phyloP scores from a whole-genome alignment of 2,888 invertebrate species.

The Oscheius onirici region DNA sequence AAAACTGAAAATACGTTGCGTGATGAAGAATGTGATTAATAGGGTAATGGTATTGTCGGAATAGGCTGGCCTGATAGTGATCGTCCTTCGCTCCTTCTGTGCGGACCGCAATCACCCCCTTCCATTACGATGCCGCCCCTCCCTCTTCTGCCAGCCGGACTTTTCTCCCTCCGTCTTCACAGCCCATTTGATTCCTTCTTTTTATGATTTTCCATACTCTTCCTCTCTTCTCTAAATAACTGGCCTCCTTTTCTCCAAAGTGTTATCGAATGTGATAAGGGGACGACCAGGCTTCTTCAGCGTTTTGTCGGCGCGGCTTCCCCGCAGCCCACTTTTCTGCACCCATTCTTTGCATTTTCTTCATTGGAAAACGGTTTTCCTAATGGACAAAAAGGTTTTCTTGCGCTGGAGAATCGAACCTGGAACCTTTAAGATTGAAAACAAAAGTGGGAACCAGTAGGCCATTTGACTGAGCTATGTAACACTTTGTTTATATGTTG shows the following conservation, averaged over 20 bases:
- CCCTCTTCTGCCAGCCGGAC: neutral
- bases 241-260: neutral
- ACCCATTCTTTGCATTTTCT: conserved; percentile 4
- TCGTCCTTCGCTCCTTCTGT: conserved; percentile 21
- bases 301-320: neutral
- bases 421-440: neutral
- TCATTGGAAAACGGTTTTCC: too few species aligned
- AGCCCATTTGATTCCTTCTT: too few species aligned
- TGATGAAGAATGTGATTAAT: neutral
- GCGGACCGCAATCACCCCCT: conserved; percentile 24
- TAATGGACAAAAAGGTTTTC: too few species aligned
- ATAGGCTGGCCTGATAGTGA: conserved; percentile 15
- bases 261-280: conserved; percentile 25
- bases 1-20: too few species aligned
- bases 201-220: too few species aligned
- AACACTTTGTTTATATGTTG: too few species aligned
- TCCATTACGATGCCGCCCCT: conserved; percentile 15
- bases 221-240: too few species aligned
- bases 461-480: too few species aligned
- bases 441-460: too few species aligned
- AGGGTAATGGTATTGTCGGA: conserved; percentile 7
- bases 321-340: neutral
- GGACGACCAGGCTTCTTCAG: conserved; percentile 2
- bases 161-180: too few species aligned
- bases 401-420: neutral